Evolutionary conservation across 37 sponge, comb jelly and placozoan genomes (phyloP), one percentile per base, ranked within the genome.

Genomic region (Cliona cf. orientalis): DNA sequence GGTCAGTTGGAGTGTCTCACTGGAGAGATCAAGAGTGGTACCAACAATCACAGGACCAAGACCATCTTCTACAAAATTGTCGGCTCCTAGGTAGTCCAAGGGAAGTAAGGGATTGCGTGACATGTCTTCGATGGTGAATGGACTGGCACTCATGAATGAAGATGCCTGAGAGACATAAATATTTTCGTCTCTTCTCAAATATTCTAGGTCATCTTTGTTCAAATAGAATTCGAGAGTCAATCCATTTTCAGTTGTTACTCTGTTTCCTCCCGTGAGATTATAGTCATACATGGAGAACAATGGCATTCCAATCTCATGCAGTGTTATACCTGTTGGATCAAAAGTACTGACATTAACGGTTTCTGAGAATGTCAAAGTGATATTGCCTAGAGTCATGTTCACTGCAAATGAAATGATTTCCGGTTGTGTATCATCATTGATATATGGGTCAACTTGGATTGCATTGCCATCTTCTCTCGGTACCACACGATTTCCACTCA

Each of bases 331-430:
- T 43, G 74, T 78, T 39, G 86, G 77, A 57, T 87, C 71, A 44
- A 95, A 95, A 0, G 89, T 79, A 41, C 66, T 76, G 9, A 95
- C 80, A 62, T 95, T 87, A 67, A 95, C 95, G 23, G 89, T 67
- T 70, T 95, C 95, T 65, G 82, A 80, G 59, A 95, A 95, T 3
- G 60, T 35, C 17, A 95, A 67, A 37, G 85, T 71, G 17, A 95
- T 66, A 39, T 88, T 70, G 2, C 95, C 95, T 26, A 81, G 59
- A 1, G 95, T 78, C 95, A 95, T 95, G 83, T 87, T 87, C n/a
- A 95, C 89, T n/a, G 76, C 11, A 37, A 88, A 84, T 55, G 35
- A 71, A 40, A 81, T 66, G 39, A 95, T 78, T 4, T 56, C 53
- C n/a, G 95, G 95, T 33, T 84, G 37, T 9, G 84, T 95, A 2